These are phyloP conservation scores for Elymnias hypermnestra DNA, from an alignment of 1,140 invertebrate genomes.

Conservation along the genomic window DNA sequence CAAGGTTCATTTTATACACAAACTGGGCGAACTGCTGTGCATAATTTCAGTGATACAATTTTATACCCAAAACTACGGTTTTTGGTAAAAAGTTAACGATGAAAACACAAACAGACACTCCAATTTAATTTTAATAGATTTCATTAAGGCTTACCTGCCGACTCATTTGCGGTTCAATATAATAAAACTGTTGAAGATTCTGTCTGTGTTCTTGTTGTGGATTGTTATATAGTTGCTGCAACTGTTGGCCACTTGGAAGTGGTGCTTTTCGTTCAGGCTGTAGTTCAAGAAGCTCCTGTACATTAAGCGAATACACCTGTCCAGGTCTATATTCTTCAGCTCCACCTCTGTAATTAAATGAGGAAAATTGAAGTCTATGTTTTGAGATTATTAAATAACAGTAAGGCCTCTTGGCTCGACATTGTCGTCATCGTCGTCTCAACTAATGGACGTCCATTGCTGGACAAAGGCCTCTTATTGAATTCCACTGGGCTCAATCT, in stretches of 20 bases:
- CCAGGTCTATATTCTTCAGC: slow-evolving; percentile 53
- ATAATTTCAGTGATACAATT: too few species aligned
- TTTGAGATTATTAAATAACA: neutral
- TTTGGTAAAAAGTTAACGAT: too few species aligned
- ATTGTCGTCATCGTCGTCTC: neutral
- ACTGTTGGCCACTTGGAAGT: slow-evolving; percentile 35
- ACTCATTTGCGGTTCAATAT: slow-evolving; percentile 42
- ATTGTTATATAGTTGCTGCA: slow-evolving; percentile 51
- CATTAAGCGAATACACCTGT: slow-evolving; percentile 58
- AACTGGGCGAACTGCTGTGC: too few species aligned
- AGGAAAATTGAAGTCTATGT: slow-evolving; percentile 5
- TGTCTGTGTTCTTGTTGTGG: slow-evolving; percentile 49
- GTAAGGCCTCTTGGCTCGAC: neutral
- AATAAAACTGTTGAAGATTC: slow-evolving; percentile 52
- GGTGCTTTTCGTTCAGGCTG: slow-evolving; percentile 63
- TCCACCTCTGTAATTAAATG: slow-evolving; percentile 30
- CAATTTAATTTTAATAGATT: too few species aligned
- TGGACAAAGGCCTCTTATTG: too few species aligned
- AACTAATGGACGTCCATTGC: neutral
- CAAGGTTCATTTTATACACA: too few species aligned
- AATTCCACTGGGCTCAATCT: too few species aligned
- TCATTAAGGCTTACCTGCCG: too few species aligned
- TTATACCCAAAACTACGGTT: too few species aligned
- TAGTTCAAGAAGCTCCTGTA: slow-evolving; percentile 54
- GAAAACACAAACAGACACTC: too few species aligned